Conservation (phyloP, 2,113 vertebrate species). For the Varanus komodoensis region DNA sequence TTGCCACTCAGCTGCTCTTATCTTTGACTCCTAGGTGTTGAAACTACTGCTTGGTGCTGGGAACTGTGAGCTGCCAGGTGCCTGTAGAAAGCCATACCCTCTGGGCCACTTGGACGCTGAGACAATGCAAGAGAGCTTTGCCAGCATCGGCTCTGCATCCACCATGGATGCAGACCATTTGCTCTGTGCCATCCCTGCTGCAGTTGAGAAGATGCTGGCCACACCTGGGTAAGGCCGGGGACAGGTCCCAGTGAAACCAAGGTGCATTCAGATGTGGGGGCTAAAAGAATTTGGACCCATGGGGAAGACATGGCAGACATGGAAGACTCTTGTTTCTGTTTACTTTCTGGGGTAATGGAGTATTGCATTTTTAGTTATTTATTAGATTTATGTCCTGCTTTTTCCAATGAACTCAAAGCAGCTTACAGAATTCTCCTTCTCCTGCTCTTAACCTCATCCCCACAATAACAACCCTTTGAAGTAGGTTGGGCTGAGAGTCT, state of each 20-base stretch:
- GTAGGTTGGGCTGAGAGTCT: no score
- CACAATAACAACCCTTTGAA: no score
- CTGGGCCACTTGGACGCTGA: conserved; percentile 83
- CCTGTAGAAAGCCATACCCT: conserved; percentile 54
- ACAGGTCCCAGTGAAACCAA: neutral
- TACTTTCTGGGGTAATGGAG: neutral
- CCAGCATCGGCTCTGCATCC: conserved; percentile 91
- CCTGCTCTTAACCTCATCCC: no score
- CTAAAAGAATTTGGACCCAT: neutral
- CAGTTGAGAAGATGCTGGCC: conserved; percentile 86
- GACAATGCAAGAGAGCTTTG: conserved; percentile 92
- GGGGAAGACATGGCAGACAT: no score
- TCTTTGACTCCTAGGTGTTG: conserved; percentile 78
- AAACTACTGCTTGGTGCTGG: conserved; percentile 89
- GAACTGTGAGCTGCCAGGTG: conserved; percentile 77
- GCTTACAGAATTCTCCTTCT: neutral
- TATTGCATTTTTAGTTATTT: no score
- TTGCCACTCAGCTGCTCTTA: neutral
- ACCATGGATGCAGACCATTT: conserved; percentile 80
- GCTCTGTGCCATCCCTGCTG: conserved; percentile 85
- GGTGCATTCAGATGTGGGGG: no score
- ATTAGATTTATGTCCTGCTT: no score
- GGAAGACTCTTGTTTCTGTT: neutral
- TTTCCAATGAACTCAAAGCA: no score
- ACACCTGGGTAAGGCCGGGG: conserved; percentile 79